Conservation (phyloP, 2,113 vertebrate genomes). For the Rhea americana region DNA sequence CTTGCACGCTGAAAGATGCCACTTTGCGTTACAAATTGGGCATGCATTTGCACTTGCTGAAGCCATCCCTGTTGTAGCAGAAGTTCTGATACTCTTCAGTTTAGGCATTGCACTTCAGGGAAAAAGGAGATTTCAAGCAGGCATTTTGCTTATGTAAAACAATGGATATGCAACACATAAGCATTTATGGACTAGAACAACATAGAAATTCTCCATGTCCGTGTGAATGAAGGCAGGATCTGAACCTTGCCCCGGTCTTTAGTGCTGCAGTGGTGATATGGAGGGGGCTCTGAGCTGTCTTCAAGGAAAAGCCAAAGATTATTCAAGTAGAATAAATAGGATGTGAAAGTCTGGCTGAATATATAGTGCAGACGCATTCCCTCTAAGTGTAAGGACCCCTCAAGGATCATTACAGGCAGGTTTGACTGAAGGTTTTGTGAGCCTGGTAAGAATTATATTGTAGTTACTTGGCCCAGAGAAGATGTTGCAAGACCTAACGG, state of each 20-base stretch:
- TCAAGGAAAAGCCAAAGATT: background rate
- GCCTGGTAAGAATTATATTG: background rate
- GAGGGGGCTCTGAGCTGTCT: background rate
- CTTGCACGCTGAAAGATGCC: background rate
- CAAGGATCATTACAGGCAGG: background rate
- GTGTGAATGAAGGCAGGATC: background rate
- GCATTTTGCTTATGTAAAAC: background rate
- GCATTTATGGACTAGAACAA: background rate
- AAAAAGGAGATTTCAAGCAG: background rate
- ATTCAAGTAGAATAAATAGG: background rate
- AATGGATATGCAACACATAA: background rate
- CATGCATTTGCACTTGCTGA: background rate
- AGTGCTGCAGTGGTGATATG: accelerated
- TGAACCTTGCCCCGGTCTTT: background rate
- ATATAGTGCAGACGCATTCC: background rate
- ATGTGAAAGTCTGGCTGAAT: background rate
- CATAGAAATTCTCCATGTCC: accelerated
- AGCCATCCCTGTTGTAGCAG: background rate
- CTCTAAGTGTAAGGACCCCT: background rate
- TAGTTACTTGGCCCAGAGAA: background rate
- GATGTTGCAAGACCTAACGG: background rate
- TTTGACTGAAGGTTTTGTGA: background rate
- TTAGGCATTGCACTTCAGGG: background rate
- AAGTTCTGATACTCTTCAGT: background rate
- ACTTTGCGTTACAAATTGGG: background rate